phyloP scores from a whole-genome alignment of 2,888 invertebrate genomes.

The Ischnura elegans region DNA sequence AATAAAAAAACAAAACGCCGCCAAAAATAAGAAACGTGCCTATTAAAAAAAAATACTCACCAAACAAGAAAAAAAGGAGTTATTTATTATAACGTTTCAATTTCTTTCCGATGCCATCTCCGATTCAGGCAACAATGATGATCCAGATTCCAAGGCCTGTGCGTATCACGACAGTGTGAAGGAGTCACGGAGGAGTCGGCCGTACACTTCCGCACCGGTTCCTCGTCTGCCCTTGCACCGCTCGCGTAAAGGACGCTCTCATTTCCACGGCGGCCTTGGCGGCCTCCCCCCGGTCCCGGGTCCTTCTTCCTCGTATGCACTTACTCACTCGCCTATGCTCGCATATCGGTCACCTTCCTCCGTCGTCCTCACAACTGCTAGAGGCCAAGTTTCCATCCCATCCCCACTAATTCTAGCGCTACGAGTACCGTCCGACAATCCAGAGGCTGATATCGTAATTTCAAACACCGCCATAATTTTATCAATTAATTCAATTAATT shows the following conservation, averaged over 20 bases:
- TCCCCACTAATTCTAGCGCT: background rate
- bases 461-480: too few species aligned
- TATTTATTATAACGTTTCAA: too few species aligned
- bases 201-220: background rate
- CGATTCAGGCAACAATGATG: too few species aligned
- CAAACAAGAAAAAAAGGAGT: too few species aligned
- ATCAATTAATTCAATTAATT: too few species aligned
- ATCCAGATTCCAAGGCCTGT: too few species aligned
- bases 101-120: too few species aligned
- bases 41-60: too few species aligned
- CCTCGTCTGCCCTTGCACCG: background rate
- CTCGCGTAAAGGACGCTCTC: background rate
- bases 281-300: background rate
- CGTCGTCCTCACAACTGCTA: background rate
- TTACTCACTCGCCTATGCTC: background rate
- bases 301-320: background rate
- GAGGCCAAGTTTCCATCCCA: background rate
- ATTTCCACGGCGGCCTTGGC: background rate
- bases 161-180: background rate
- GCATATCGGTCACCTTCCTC: background rate
- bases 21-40: too few species aligned
- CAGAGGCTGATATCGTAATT: too few species aligned
- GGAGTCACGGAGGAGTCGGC: background rate
- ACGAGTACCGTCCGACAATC: background rate
- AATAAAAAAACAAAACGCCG: too few species aligned